Percentiles rank a stretch among this genome's conserved stretches.
Conservation (phyloP, 2,797 vertebrate species). For the Epinephelus coioides region DNA sequence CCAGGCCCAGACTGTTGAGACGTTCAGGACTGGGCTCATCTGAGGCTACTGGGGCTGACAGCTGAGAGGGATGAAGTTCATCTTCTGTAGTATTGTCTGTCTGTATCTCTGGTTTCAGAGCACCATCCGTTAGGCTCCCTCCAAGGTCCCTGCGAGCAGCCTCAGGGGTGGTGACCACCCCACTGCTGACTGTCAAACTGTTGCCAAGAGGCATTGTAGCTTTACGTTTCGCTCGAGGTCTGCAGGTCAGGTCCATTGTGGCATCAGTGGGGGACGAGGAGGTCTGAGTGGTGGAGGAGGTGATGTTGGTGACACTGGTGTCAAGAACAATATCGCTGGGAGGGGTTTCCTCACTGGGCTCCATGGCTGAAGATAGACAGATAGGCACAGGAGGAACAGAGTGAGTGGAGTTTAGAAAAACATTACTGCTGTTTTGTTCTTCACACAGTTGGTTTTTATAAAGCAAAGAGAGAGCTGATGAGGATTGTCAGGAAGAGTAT, state of each 20-base stretch:
- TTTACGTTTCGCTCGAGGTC: conserved; percentile 61
- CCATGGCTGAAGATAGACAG: conserved; percentile 47
- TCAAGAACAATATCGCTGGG: conserved; percentile 41
- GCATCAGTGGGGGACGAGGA: conserved; percentile 48
- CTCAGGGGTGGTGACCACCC: not conserved
- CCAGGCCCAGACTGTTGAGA: conserved; percentile 73
- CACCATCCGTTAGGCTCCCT: conserved; percentile 35
- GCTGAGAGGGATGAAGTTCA: conserved; percentile 49
- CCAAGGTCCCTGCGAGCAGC: conserved; percentile 29
- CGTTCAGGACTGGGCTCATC: conserved; percentile 67
- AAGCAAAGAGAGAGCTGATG: not conserved
- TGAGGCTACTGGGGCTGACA: conserved; percentile 42
- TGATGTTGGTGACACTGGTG: conserved; percentile 22
- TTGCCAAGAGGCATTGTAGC: conserved; percentile 30
- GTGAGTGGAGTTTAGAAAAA: conserved; percentile 2
- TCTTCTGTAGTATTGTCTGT: conserved; percentile 44
- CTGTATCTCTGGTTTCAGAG: conserved; percentile 71
- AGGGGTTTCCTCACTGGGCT: conserved; percentile 54
- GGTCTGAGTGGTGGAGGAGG: conserved; percentile 30
- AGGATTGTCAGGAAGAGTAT: not conserved
- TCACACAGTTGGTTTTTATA: not conserved
- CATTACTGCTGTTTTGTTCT: not conserved
- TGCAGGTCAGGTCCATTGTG: conserved; percentile 75
- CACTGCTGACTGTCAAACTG: not conserved
- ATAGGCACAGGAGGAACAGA: not conserved